Evolutionary conservation across 37 sponge, comb jelly and placozoan species (phyloP).

Genomic region (Bolinopsis microptera): DNA sequence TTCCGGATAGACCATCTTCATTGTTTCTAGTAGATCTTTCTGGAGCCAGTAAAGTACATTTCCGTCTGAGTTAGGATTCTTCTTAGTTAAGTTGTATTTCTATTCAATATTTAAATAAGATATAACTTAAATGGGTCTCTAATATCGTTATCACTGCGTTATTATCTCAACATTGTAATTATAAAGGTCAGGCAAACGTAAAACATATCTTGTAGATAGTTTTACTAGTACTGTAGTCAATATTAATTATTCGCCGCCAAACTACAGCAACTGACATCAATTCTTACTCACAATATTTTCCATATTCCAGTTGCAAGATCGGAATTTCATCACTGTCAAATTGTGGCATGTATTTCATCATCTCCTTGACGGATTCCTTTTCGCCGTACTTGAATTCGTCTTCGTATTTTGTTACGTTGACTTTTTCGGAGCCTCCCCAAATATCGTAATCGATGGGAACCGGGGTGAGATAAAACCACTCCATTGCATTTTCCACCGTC

Average conservation of each 20-base stretch:
- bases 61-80: background rate
- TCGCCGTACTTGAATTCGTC: background rate
- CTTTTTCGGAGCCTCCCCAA: background rate
- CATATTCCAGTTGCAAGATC: background rate
- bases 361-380: background rate
- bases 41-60: background rate
- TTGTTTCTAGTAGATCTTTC: background rate
- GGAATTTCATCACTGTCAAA: background rate
- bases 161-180: too few species aligned
- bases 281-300: background rate
- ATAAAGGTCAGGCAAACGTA: too few species aligned
- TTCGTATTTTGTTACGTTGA: background rate
- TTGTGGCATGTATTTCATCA: background rate
- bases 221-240: too few species aligned
- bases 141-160: too few species aligned
- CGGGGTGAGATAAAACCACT: background rate
- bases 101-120: too few species aligned
- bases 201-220: too few species aligned
- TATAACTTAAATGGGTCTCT: too few species aligned
- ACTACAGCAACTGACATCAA: too few species aligned
- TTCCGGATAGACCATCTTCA: background rate
- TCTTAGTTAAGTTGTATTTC: too few species aligned
- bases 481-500: too few species aligned
- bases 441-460: background rate
- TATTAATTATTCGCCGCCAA: too few species aligned